Evolutionary conservation across 2,797 vertebrate genomes (phyloP), one percentile per base, ranked within the genome.

Genomic region (Chiloscyllium punctatum): DNA sequence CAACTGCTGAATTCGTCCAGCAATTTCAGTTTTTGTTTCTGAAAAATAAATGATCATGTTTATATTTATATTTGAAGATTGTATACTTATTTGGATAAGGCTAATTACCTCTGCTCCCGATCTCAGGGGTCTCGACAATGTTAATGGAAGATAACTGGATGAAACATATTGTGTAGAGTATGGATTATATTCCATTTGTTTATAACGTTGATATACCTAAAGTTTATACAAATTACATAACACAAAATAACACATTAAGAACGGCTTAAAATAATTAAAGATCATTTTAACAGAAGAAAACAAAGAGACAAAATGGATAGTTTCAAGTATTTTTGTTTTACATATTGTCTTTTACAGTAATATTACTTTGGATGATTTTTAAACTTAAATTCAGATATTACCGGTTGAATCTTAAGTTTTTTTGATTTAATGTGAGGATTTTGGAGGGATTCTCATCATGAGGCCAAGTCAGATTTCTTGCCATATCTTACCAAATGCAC

Each of bases 21-120:
- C 0, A 62, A 62, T 62, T 62, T 62, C 11, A 62, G 0, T 62
- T 62, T 13, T 62, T 13, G 57, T 62, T 62, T 62, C 57, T 94
- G 71, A 74, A 74, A 48, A 74, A 53, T 27, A 51, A 94, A 94
- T 94, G 27, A 94, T 48, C 30, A 30, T 16, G 42, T 21, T 74
- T 74, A 74, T 53, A 53, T 74, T 74, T 51, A 74, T 74, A 72
- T 94, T 94, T 68, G 23, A 69, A 71, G 69, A 72, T 95, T 95
- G n/a, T 95, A 77, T 25, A n/a, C 95, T 96, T 72, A 92, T 42
- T 57, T 92, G 71, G 94, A 23, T 48, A 57, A 95, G 30, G 57
- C 0, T n/a, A 5, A 0, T 97, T 97, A 98, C 98, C 98, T 97
- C 96, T 3, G 98, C 97, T 95, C 97, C 98, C 92, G 97, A 96